Evolutionary conservation across 2,113 vertebrate species (phyloP).

Genomic region (Callorhinus ursinus): DNA sequence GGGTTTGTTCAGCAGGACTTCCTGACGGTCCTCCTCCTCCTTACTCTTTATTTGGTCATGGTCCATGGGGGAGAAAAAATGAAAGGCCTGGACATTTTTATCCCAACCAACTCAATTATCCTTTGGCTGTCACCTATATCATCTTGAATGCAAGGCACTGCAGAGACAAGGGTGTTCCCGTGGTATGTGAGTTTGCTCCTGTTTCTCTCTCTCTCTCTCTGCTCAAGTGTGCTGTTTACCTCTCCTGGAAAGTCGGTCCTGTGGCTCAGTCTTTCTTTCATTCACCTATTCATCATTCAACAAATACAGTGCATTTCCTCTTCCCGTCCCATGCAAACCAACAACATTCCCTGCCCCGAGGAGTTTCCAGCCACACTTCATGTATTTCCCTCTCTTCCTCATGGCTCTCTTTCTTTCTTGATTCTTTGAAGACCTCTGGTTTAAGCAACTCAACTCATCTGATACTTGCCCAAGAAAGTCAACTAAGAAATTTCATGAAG

Average conservation of each 20-base stretch:
- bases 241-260: not conserved
- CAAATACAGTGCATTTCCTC: accelerated
- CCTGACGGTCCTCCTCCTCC: not conserved
- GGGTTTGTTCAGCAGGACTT: accelerated
- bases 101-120: not conserved
- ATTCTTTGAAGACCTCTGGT: not conserved
- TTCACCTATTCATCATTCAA: not conserved
- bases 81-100: not conserved
- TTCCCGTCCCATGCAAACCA: accelerated
- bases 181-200: accelerated
- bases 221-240: not conserved
- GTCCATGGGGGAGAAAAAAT: not conserved
- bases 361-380: not conserved
- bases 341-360: not conserved
- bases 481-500: not conserved
- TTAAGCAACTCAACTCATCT: not conserved
- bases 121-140: not conserved
- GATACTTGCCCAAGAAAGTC: not conserved
- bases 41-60: not conserved
- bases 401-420: not conserved
- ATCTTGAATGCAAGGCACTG: not conserved
- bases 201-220: not conserved
- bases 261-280: not conserved
- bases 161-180: not conserved
- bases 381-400: not conserved